A percentile compares a stretch with the other conserved stretches of the same genome.
phyloP scores from a whole-genome alignment of 2,797 vertebrate genomes.

The Chelon auratus region DNA sequence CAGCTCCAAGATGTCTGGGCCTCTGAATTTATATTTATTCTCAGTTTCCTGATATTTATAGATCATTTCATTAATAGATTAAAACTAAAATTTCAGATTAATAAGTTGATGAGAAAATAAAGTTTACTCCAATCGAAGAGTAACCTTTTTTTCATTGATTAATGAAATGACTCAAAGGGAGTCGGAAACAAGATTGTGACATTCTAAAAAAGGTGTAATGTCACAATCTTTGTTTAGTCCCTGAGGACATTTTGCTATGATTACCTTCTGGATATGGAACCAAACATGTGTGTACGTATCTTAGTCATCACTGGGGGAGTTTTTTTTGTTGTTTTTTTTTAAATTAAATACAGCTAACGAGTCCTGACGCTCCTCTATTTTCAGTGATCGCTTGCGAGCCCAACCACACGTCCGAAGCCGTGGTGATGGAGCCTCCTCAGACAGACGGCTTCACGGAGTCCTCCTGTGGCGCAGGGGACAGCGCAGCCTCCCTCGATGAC shows the following conservation, averaged over 20 bases:
- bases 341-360: background rate
- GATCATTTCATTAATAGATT: no score
- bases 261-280: background rate
- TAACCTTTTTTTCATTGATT: no score
- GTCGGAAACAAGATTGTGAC: background rate
- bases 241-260: background rate
- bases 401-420: slow-evolving; percentile 68
- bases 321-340: background rate
- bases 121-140: background rate
- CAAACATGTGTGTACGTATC: background rate
- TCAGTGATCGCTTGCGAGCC: slow-evolving; percentile 83
- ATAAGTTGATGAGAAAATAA: no score
- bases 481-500: slow-evolving; percentile 69
- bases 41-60: no score
- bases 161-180: background rate
- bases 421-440: slow-evolving; percentile 67
- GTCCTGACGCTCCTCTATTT: background rate
- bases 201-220: background rate
- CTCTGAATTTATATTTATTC: no score
- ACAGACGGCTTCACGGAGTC: slow-evolving; percentile 64
- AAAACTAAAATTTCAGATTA: no score
- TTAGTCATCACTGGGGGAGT: background rate
- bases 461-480: slow-evolving; percentile 50
- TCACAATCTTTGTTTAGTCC: background rate
- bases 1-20: no score